A percentile compares a stretch with the other conserved stretches of the same genome.
These are phyloP conservation scores for Callosobruchus maculatus DNA, from an alignment of 2,888 invertebrate species.

Conservation along the genomic window DNA sequence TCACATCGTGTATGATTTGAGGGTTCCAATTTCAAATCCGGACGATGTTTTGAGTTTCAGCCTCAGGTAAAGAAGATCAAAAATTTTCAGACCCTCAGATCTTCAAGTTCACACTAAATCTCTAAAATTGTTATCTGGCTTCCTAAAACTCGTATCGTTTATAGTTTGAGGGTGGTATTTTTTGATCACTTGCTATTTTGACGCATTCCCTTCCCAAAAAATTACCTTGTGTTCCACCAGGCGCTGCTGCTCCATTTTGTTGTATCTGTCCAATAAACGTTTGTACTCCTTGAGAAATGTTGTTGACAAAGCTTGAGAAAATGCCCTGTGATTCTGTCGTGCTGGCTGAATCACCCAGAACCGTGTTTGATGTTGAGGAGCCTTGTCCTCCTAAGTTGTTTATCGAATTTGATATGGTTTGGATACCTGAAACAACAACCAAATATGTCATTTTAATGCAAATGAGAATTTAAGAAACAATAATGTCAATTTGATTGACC, in stretches of 20 bases:
- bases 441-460: slow-evolving; percentile 1
- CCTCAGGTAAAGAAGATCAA: too few species aligned
- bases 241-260: not conserved
- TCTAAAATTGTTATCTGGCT: too few species aligned
- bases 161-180: too few species aligned
- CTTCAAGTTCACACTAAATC: too few species aligned
- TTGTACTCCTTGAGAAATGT: slow-evolving; percentile 25
- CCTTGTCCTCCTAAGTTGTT: slow-evolving; percentile 15
- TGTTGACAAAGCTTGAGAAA: slow-evolving; percentile 18
- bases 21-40: too few species aligned
- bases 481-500: not conserved
- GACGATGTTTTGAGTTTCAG: too few species aligned
- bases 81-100: too few species aligned
- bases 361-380: slow-evolving; percentile 21
- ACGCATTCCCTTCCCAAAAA: too few species aligned
- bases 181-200: too few species aligned
- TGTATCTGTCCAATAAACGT: slow-evolving; percentile 11
- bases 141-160: too few species aligned
- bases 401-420: slow-evolving; percentile 23
- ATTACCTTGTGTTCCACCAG: slow-evolving; percentile 23
- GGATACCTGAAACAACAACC: slow-evolving; percentile 21
- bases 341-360: slow-evolving; percentile 22
- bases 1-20: too few species aligned
- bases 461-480: too few species aligned
- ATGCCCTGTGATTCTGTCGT: slow-evolving; percentile 6